Conservation (phyloP, 2,888 invertebrate genomes). For the Gandaritis pyraliata region DNA sequence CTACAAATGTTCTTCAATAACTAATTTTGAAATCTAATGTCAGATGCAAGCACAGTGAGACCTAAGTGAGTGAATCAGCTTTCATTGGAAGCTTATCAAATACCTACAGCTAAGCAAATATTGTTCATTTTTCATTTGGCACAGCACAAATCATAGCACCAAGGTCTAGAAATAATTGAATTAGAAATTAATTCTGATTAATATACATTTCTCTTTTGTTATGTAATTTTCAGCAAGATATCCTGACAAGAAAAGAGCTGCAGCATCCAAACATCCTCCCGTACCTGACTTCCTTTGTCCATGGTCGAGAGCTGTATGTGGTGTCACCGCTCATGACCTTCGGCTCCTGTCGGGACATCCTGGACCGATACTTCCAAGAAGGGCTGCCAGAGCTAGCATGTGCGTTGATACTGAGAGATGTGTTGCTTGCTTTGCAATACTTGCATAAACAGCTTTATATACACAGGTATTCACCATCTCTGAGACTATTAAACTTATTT, state of each 20-base stretch:
- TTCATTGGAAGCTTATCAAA: no score
- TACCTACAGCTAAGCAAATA: no score
- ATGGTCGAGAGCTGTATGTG: slow-evolving; percentile 90
- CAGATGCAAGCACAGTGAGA: background rate
- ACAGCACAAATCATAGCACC: no score
- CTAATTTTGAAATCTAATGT: background rate
- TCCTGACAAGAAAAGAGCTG: slow-evolving; percentile 89
- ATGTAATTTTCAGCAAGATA: slow-evolving; percentile 87
- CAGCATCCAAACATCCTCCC: slow-evolving; percentile 92
- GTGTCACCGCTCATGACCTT: slow-evolving; percentile 93
- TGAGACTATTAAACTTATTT: no score
- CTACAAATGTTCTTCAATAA: background rate
- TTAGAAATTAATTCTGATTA: no score
- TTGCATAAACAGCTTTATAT: slow-evolving; percentile 93
- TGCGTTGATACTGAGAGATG: slow-evolving; percentile 90
- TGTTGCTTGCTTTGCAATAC: slow-evolving; percentile 92
- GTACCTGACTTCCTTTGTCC: slow-evolving; percentile 90
- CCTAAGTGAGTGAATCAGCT: no score
- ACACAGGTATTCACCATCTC: slow-evolving; percentile 86
- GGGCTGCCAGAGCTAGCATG: slow-evolving; percentile 94
- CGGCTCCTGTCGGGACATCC: slow-evolving; percentile 92
- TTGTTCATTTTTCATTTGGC: no score
- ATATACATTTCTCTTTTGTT: no score
- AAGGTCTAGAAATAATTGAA: no score
- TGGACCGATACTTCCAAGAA: slow-evolving; percentile 89